Evolutionary conservation across 2,888 invertebrate species (phyloP).

Genomic region (Maniola hyperantus): DNA sequence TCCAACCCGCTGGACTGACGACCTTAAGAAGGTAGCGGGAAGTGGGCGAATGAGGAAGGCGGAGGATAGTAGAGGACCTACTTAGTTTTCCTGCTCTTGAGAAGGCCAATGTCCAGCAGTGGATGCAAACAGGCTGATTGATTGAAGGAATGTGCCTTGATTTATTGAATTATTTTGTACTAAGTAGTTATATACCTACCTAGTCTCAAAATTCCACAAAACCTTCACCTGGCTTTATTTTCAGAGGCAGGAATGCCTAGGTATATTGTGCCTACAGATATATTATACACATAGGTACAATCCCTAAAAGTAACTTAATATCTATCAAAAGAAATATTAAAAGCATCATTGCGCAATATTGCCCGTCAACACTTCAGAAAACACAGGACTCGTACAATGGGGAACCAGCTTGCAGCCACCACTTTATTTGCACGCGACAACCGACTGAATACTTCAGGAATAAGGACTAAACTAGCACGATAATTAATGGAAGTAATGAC

Average conservation of each 20-base stretch:
- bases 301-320: slow-evolving; percentile 46
- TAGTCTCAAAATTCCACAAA: too few species aligned
- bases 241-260: background rate
- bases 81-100: too few species aligned
- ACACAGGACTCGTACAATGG: slow-evolving; percentile 34
- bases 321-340: slow-evolving; percentile 43
- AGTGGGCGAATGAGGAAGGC: too few species aligned
- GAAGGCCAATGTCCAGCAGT: too few species aligned
- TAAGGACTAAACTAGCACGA: slow-evolving; percentile 31
- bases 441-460: background rate
- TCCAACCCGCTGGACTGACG: too few species aligned
- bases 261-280: background rate
- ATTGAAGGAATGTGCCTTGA: too few species aligned
- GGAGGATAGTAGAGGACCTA: too few species aligned
- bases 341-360: slow-evolving; percentile 46
- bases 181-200: too few species aligned
- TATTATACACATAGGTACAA: too few species aligned
- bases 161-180: too few species aligned
- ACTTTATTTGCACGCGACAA: slow-evolving; percentile 13
- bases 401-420: background rate
- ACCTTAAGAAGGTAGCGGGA: too few species aligned
- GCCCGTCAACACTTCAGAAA: slow-evolving; percentile 47
- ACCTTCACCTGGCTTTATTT: background rate
- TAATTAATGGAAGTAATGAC: slow-evolving; percentile 2
- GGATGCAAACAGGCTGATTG: too few species aligned